Evolutionary conservation across 2,113 vertebrate genomes (phyloP), one percentile per base, ranked within the genome.

Genomic region (Eubucco bourcierii): DNA sequence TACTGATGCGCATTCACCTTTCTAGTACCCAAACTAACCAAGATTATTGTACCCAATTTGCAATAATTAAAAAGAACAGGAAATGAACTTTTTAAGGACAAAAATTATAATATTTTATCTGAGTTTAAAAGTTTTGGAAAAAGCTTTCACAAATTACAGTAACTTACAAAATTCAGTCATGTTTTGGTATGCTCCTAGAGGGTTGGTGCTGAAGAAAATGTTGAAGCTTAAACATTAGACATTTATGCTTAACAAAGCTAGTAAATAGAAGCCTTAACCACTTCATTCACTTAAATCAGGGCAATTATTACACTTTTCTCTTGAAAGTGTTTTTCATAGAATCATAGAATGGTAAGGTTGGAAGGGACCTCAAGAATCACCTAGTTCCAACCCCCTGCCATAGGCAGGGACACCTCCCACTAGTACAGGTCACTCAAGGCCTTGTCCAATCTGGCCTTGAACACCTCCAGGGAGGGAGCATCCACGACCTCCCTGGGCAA

Each of bases 121-220:
- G 44, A 80, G 50, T 93, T 72, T 58, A 68, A 21, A 84, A 92
- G 33, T 80, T 91, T 75, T 80, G 53, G 67, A 82, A 91, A 91
- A 72, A 70, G 64, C 44, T 75, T 92, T 56, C 44, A 50, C 63
- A 61, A 88, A 95, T 92, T 86, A 92, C 78, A 97, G 96, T 95
- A 96, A 96, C 96, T 96, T 97, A 94, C 95, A 95, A 97, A 97
- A 95, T 97, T 97, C 96, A 96, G 96, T 90, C 90, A 65, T 89
- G 37, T 80, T 89, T 91, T 72, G 53, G 76, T 77, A 37, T 59
- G 76, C 31, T 79, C n/a, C 50, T 60, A 10, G 3, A 70, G 81
- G 56, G 39, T 52, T 79, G 53, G 27, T 76, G 47, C 29, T 29
- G 65, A 90, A 94, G 90, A 96, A 93, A 87, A 29, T 25, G 12